Evolutionary conservation across 2,797 vertebrate genomes (phyloP).

Genomic region (Harpagifer antarcticus): DNA sequence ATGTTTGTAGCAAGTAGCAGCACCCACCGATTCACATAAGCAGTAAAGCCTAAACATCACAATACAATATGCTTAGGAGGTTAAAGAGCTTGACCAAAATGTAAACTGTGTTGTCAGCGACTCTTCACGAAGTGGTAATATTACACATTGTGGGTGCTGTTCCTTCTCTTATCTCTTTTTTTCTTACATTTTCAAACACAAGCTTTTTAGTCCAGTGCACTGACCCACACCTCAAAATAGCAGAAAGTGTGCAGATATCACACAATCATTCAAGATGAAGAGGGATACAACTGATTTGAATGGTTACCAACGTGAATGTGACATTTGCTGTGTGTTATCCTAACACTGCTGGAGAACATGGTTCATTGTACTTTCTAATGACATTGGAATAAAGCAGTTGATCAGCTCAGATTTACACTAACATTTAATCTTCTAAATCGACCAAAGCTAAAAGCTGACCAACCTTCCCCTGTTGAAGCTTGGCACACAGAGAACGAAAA

Average conservation of each 20-base stretch:
- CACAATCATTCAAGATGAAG: constrained; percentile 5
- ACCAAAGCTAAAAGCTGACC: constrained; percentile 38
- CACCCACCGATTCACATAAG: neutral
- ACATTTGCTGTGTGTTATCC: constrained; percentile 6
- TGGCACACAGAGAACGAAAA: constrained; percentile 1
- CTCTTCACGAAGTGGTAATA: neutral
- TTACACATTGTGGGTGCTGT: neutral
- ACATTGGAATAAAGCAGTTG: constrained; percentile 49
- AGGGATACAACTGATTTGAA: neutral
- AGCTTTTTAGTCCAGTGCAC: neutral
- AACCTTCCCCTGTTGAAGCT: constrained; percentile 12
- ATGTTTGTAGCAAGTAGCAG: no score
- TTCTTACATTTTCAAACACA: constrained; percentile 5
- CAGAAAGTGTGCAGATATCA: constrained; percentile 23
- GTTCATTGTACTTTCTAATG: constrained; percentile 47
- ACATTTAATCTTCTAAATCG: constrained; percentile 46
- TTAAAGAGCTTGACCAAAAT: neutral
- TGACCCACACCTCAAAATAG: neutral
- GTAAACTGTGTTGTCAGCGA: neutral
- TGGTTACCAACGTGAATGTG: constrained; percentile 6
- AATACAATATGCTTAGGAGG: neutral
- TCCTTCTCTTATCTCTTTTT: neutral
- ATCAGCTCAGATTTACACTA: constrained; percentile 50
- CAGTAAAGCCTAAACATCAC: neutral
- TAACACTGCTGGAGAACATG: constrained; percentile 5